Base-by-base conservation (phyloP, 1,140 invertebrate genomes). In the Brachionus rubens region DNA sequence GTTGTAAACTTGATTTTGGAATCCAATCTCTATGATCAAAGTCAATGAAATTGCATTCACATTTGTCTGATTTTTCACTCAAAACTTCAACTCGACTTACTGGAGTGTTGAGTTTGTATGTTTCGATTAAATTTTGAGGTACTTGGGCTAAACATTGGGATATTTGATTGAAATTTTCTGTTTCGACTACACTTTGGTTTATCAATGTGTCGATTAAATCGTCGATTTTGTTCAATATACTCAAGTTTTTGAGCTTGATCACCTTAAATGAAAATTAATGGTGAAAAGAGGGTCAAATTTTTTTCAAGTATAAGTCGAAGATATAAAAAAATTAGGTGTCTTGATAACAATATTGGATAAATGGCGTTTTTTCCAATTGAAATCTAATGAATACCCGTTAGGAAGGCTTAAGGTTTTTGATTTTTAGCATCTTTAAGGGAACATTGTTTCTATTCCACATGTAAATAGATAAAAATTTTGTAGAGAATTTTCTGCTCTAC, bases 241-340 rank as follows among this genome's bases (percentile, higher is more conserved):
- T 65, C 19, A 59, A 59, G 36, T 59, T 59, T 19, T 59, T 59
- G 1, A 59, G 10, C n/a, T 59, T 59, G 36, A 59, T 16, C 3
- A n/a, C n/a, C n/a, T n/a, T n/a, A n/a, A n/a, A n/a, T n/a, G n/a
- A n/a, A n/a, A n/a, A n/a, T n/a, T n/a, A n/a, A n/a, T n/a, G n/a
- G n/a, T n/a, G n/a, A n/a, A n/a, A n/a, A n/a, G n/a, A n/a, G n/a
- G n/a, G n/a, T n/a, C n/a, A n/a, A n/a, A n/a, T n/a, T n/a, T n/a
- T n/a, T n/a, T n/a, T n/a, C n/a, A n/a, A n/a, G n/a, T n/a, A n/a
- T n/a, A n/a, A n/a, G n/a, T n/a, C n/a, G n/a, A n/a, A n/a, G n/a
- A n/a, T n/a, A n/a, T n/a, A n/a, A n/a, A n/a, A n/a, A n/a, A n/a
- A n/a, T n/a, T n/a, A n/a, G n/a, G n/a, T n/a, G n/a, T n/a, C n/a